These are phyloP conservation scores for Myiagra hebetior DNA, from an alignment of 2,113 vertebrate genomes.

Conservation along the genomic window DNA sequence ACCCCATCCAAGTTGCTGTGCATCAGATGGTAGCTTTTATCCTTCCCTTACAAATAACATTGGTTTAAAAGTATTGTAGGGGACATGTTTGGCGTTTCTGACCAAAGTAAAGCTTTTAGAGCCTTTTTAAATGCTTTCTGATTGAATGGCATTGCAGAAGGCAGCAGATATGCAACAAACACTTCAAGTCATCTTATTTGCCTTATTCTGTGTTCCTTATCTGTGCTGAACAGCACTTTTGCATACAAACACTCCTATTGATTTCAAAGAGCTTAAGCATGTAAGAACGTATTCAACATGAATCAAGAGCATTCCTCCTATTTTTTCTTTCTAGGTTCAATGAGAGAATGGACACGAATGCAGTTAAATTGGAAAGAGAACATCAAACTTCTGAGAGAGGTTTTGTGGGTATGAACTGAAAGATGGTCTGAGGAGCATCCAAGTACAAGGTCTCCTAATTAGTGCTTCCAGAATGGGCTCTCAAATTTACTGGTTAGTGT, in stretches of 20 bases:
- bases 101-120: slow-evolving; percentile 51
- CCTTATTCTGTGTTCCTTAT: neutral
- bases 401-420: neutral
- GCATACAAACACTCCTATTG: neutral
- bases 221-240: neutral
- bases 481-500: neutral
- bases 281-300: neutral
- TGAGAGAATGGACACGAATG: neutral
- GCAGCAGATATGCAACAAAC: slow-evolving; percentile 12
- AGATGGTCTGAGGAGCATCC: neutral
- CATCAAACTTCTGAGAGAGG: neutral
- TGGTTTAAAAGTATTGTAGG: neutral
- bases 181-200: neutral
- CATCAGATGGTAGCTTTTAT: neutral
- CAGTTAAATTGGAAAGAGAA: slow-evolving; percentile 34
- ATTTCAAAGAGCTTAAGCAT: neutral
- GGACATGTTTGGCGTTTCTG: slow-evolving; percentile 34
- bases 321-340: slow-evolving; percentile 17
- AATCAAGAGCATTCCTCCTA: neutral
- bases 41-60: slow-evolving; percentile 16
- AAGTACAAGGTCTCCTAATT: neutral
- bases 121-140: slow-evolving; percentile 36
- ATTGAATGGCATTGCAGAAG: neutral
- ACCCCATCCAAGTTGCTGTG: neutral
- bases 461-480: neutral